phyloP scores from a whole-genome alignment of 2,797 vertebrate species.

The Phoeniculus purpureus region DNA sequence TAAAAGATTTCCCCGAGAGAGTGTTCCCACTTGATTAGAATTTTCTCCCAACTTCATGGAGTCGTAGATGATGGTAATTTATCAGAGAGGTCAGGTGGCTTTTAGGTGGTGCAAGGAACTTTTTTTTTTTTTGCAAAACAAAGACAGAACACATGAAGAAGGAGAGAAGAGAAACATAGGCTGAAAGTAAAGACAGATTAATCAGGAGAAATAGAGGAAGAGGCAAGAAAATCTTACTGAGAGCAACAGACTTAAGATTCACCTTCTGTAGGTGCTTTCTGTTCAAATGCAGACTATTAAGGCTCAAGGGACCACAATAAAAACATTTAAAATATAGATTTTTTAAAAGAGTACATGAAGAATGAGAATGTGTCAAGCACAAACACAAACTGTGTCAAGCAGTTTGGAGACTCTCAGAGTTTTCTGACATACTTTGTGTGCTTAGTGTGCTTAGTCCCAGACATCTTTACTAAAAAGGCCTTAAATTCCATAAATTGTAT shows the following conservation, averaged over 20 bases:
- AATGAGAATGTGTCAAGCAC: no score
- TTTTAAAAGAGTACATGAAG: no score
- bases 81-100: background rate
- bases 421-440: background rate
- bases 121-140: background rate
- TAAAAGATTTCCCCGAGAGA: background rate
- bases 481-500: background rate
- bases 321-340: no score
- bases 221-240: background rate
- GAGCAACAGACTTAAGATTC: background rate
- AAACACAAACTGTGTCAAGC: no score
- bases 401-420: background rate
- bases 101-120: background rate
- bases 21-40: background rate
- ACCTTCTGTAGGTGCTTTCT: background rate
- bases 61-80: background rate
- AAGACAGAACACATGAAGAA: background rate
- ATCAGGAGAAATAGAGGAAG: background rate
- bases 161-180: background rate
- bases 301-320: fast-evolving
- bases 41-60: background rate
- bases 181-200: background rate
- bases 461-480: background rate
- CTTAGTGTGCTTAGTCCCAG: background rate
- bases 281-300: background rate